phyloP scores from a whole-genome alignment of 2,888 invertebrate species.

The Tinea semifulvella region DNA sequence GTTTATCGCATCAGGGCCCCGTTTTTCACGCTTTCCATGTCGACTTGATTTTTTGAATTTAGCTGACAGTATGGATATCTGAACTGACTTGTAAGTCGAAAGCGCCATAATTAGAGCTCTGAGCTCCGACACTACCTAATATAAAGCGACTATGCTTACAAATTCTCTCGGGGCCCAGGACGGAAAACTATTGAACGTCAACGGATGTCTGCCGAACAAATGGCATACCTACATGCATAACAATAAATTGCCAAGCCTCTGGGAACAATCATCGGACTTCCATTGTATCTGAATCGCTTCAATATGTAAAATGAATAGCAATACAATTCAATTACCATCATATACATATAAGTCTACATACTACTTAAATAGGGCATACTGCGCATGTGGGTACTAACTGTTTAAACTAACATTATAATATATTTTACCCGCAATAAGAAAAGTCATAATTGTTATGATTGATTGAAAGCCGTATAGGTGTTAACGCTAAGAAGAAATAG shows the following conservation, averaged over 20 bases:
- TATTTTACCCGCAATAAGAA: neutral
- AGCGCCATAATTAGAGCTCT: too few relatives aligned
- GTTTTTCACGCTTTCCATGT: too few relatives aligned
- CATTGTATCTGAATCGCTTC: conserved; percentile 10
- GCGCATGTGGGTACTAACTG: neutral
- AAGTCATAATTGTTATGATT: conserved; percentile 1
- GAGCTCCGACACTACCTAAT: too few relatives aligned
- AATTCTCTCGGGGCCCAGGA: conserved; percentile 21
- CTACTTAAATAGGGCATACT: neutral
- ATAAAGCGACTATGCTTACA: too few relatives aligned
- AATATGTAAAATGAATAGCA: conserved; percentile 2
- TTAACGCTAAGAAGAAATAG: neutral
- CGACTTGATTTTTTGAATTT: too few relatives aligned
- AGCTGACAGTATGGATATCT: too few relatives aligned
- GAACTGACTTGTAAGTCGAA: too few relatives aligned
- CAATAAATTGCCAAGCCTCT: conserved; percentile 34
- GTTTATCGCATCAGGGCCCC: conserved; percentile 38
- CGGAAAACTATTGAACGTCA: conserved; percentile 55
- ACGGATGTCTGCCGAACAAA: conserved; percentile 42
- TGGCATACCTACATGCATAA: conserved; percentile 49
- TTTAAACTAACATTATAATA: neutral
- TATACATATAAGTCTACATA: conserved; percentile 1
- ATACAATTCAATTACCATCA: conserved; percentile 10
- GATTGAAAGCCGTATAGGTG: neutral
- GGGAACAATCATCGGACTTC: conserved; percentile 32